phyloP scores from a whole-genome alignment of 2,113 vertebrate species.

The Chaetops frenatus region DNA sequence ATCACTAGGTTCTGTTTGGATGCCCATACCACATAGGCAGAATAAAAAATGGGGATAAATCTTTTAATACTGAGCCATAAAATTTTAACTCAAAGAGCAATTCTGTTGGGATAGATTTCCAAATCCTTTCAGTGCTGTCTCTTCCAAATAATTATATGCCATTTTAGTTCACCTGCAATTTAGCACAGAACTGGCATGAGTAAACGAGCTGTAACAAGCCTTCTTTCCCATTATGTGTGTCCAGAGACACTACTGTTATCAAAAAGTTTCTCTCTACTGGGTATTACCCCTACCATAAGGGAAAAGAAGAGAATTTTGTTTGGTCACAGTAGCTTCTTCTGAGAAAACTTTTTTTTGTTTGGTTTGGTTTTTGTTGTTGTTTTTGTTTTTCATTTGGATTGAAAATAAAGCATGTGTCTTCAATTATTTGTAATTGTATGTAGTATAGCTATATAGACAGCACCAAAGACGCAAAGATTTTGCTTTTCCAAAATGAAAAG shows the following conservation, averaged over 20 bases:
- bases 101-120: neutral
- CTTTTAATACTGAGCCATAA: neutral
- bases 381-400: neutral
- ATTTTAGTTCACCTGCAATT: neutral
- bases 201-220: constrained; percentile 30
- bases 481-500: neutral
- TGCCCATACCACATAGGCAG: neutral
- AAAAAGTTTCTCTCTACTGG: neutral
- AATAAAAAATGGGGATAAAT: neutral
- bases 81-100: neutral
- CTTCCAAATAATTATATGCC: constrained; percentile 6
- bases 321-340: neutral
- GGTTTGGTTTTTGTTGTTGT: too few relatives aligned
- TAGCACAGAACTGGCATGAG: neutral
- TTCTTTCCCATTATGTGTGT: neutral
- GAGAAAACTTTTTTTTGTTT: neutral
- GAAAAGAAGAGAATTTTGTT: neutral
- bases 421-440: neutral
- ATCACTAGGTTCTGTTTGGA: neutral
- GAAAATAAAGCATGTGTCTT: neutral
- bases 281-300: neutral
- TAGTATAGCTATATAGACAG: neutral
- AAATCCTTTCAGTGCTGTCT: neutral
- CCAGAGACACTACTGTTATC: neutral
- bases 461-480: neutral